phyloP scores from a whole-genome alignment of 2,797 vertebrate genomes.

The Meriones psammophilus region DNA sequence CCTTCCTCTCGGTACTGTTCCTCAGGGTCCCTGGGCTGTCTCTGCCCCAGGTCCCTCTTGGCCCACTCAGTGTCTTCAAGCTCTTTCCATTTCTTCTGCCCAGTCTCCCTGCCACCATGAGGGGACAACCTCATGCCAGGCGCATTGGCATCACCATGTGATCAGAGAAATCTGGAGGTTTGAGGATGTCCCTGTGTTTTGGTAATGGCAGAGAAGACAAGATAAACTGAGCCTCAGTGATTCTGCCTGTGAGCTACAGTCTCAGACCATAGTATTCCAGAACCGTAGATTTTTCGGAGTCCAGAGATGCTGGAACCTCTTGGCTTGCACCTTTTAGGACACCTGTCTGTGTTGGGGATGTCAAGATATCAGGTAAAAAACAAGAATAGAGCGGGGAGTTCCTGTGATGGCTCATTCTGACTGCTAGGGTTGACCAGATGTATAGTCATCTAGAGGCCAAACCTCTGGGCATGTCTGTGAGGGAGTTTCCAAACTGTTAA shows the following conservation, averaged over 20 bases:
- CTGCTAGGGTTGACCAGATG: neutral
- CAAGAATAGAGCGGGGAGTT: neutral
- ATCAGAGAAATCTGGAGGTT: neutral
- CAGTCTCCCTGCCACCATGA: accelerated
- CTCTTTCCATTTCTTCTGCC: accelerated
- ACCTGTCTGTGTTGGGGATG: too few relatives aligned
- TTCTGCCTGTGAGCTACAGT: neutral
- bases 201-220: neutral
- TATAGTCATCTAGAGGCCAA: neutral
- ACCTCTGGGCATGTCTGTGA: neutral
- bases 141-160: accelerated
- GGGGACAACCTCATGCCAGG: neutral
- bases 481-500: neutral
- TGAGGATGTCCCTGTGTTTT: neutral
- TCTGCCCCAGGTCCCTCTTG: accelerated
- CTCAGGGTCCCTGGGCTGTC: neutral
- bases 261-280: neutral
- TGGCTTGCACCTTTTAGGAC: too few relatives aligned
- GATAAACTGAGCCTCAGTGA: neutral
- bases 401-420: neutral
- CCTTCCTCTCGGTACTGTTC: accelerated
- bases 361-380: neutral
- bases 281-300: neutral
- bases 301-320: neutral
- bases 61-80: neutral